Evolutionary conservation across 2,888 invertebrate genomes (phyloP).

Genomic region (Anoplius nigerrimus): DNA sequence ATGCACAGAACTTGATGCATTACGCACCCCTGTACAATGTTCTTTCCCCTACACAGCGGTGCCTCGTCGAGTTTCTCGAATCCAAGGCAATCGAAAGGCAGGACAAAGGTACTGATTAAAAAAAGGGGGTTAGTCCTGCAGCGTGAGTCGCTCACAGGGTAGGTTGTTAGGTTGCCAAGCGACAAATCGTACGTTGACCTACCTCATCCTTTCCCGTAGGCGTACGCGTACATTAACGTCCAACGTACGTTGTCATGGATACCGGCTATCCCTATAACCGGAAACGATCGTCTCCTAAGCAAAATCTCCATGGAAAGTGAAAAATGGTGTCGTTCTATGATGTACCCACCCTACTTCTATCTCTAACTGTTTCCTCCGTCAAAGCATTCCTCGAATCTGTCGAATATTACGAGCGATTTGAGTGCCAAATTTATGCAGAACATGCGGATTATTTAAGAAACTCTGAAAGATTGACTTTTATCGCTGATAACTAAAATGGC

Average conservation of each 20-base stretch:
- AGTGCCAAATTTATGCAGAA: no score
- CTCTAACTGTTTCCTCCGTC: no score
- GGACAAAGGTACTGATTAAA: slow-evolving; percentile 59
- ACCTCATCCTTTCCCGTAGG: slow-evolving; percentile 53
- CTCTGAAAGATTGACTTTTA: no score
- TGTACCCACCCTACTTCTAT: no score
- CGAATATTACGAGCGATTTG: no score
- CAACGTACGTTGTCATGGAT: slow-evolving; percentile 54
- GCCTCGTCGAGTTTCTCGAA: slow-evolving; percentile 40
- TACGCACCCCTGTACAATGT: no score
- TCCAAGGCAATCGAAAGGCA: slow-evolving; percentile 53
- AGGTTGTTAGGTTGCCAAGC: slow-evolving; percentile 67
- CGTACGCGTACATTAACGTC: slow-evolving; percentile 31
- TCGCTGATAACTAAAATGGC: no score
- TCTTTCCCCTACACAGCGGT: background rate
- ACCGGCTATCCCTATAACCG: slow-evolving; percentile 52
- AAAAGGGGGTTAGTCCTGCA: slow-evolving; percentile 53
- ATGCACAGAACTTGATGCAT: no score
- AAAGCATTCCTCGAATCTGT: no score
- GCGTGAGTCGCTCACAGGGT: slow-evolving; percentile 54
- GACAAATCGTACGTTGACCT: slow-evolving; percentile 67
- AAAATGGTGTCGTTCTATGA: no score
- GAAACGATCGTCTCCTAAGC: slow-evolving; percentile 45
- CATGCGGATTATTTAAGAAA: no score
- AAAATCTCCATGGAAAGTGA: no score